Percentiles rank a stretch among this genome's conserved stretches.
These are phyloP conservation scores for Oscheius sp. DNA, from an alignment of 2,888 invertebrate genomes.

Conservation along the genomic window DNA sequence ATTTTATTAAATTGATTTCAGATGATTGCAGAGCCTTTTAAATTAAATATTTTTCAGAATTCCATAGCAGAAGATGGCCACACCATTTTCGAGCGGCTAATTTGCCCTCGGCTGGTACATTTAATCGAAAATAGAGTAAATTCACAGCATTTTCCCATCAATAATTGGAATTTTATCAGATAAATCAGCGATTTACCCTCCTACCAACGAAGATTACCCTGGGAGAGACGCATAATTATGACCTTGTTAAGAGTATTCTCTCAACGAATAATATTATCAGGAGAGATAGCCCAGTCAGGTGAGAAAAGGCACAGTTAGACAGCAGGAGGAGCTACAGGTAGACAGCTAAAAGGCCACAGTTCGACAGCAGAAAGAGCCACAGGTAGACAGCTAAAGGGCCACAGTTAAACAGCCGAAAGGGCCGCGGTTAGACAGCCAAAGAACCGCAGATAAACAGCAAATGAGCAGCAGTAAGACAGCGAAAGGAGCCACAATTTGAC, in stretches of 20 bases:
- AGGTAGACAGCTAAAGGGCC: conserved; percentile 39
- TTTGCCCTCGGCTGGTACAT: conserved; percentile 49
- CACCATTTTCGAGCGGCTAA: conserved; percentile 43
- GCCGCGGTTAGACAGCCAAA: too few species aligned
- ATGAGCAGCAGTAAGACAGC: too few species aligned
- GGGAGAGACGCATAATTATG: conserved; percentile 63
- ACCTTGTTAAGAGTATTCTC: conserved; percentile 61
- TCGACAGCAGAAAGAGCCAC: neutral
- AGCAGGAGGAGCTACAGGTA: too few species aligned
- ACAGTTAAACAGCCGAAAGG: too few species aligned
- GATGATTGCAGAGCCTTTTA: too few species aligned
- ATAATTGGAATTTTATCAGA: neutral
- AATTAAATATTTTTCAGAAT: conserved; percentile 34
- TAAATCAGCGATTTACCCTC: conserved; percentile 67
- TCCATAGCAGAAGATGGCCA: conserved; percentile 46
- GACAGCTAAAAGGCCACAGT: too few species aligned
- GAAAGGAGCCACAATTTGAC: too few species aligned
- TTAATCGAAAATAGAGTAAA: conserved; percentile 49
- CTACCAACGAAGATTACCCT: conserved; percentile 62
- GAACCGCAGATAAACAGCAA: too few species aligned
- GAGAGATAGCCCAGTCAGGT: too few species aligned
- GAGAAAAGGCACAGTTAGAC: too few species aligned
- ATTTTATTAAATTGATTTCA: too few species aligned
- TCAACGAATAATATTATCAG: conserved; percentile 43
- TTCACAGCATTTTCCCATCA: neutral